These are phyloP conservation scores for Fregata magnificens DNA, from an alignment of 2,113 vertebrate genomes.

Conservation along the genomic window DNA sequence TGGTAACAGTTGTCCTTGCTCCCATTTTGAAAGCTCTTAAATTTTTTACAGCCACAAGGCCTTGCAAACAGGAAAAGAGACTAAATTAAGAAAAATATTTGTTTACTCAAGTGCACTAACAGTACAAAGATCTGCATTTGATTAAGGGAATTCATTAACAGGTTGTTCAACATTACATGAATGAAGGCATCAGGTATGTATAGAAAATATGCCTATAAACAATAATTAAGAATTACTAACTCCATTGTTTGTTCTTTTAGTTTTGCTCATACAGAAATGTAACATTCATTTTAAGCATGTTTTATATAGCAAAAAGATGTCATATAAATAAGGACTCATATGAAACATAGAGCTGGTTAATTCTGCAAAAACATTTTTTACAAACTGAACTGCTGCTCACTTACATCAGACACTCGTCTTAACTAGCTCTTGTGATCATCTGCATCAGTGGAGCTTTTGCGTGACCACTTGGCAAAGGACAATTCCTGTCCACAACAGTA, in stretches of 20 bases:
- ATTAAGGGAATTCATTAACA: not conserved
- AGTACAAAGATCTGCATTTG: not conserved
- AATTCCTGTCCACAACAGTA: not conserved
- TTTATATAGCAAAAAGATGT: not conserved
- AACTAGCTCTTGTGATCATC: not conserved
- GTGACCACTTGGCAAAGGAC: not conserved
- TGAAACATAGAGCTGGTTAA: not conserved
- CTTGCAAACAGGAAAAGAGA: not conserved
- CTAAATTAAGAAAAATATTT: not conserved
- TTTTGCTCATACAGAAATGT: not conserved
- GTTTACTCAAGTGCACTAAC: not conserved
- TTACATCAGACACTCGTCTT: no score
- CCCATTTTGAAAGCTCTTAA: not conserved
- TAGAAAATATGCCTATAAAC: not conserved
- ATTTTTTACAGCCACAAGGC: not conserved
- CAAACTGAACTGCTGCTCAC: not conserved
- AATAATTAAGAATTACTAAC: not conserved
- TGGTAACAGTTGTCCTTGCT: not conserved
- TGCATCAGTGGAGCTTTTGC: not conserved
- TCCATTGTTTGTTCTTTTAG: not conserved
- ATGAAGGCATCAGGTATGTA: not conserved
- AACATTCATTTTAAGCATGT: not conserved
- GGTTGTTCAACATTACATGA: not conserved
- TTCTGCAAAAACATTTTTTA: not conserved
- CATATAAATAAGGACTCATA: not conserved